phyloP scores from a whole-genome alignment of 2,797 vertebrate species.

The Moxostoma hubbsi region DNA sequence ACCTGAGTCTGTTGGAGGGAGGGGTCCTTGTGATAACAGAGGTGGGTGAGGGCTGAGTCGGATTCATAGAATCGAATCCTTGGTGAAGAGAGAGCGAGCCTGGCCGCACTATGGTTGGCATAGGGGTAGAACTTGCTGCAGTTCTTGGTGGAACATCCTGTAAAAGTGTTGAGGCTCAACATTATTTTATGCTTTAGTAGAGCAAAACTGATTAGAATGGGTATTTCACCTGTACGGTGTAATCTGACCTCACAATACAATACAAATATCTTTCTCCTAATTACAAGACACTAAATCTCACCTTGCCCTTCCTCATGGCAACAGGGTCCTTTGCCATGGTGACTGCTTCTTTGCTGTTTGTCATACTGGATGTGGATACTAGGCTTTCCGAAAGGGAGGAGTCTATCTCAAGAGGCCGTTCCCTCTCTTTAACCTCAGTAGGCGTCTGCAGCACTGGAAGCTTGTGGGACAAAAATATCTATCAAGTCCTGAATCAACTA shows the following conservation, averaged over 20 bases:
- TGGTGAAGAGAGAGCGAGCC: conserved; percentile 93
- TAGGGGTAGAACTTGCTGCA: conserved; percentile 85
- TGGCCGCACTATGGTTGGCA: conserved; percentile 93
- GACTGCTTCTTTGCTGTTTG: conserved; percentile 70
- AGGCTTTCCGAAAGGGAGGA: conserved; percentile 91
- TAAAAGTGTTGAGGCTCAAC: background rate
- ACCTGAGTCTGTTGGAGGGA: conserved; percentile 93
- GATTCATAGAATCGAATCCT: conserved; percentile 88
- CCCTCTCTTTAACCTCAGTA: conserved; percentile 88
- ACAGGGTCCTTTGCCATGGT: conserved; percentile 49
- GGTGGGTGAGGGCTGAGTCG: conserved; percentile 95
- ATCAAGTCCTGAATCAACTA: background rate
- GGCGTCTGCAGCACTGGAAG: conserved; percentile 76
- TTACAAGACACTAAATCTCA: conserved; percentile 26
- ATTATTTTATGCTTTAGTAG: background rate
- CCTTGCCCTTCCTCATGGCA: conserved; percentile 55
- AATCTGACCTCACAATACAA: background rate
- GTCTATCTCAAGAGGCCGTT: conserved; percentile 90
- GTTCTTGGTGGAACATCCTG: conserved; percentile 86
- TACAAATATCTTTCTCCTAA: too few relatives aligned
- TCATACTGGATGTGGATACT: conserved; percentile 80
- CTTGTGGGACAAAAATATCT: conserved; percentile 30
- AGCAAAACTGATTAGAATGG: background rate
- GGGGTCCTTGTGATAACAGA: conserved; percentile 98
- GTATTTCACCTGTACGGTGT: background rate